Base-by-base conservation (phyloP, 2,797 vertebrate species). In the Cirrhinus molitorella region DNA sequence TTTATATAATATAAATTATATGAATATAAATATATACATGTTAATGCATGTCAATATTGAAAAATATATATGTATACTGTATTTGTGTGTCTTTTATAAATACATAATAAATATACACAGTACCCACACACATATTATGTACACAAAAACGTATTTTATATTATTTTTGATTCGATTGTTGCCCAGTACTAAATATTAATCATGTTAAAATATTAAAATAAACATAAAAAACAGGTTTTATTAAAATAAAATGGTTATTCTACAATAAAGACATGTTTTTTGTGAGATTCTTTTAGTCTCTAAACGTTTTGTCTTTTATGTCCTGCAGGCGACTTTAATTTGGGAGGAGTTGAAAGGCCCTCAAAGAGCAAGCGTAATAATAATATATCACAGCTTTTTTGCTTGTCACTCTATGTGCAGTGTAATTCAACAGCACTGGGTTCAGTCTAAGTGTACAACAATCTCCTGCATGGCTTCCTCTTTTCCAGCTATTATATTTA, bases 281-380 rank as follows among this genome's bases (percentile, higher is more conserved):
- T 37, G 49, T 55, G 31, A 74, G 37, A 40, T 59, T 61, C 21
- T 76, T 16, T 28, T n/a, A 23, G 16, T 51, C 17, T 34, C 2
- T 55, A 55, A 79, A 57, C 4, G 4, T 17, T 40, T 65, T 68
- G 55, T 63, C n/a, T 78, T 78, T 49, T 78, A 34, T 84, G 59
- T 91, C 90, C 88, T 91, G 79, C 87, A 92, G 89, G 90, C 91
- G 75, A 90, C 90, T 83, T 83, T 93, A 89, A 83, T 87, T 85
- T 89, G 86, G 89, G 86, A 88, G 88, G 88, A 92, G 47, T 76
- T 31, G 51, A 91, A 89, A 91, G 34, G 47, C 51, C 80, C 81
- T 84, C 86, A 85, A 89, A 92, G 86, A 91, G 71, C 78, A 23
- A 80, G 83, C 86, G 88, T 89, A 90, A 92, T 88, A 80, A 65